Base-by-base conservation (phyloP, 2,113 vertebrate species). In the Alouatta palliata region DNA sequence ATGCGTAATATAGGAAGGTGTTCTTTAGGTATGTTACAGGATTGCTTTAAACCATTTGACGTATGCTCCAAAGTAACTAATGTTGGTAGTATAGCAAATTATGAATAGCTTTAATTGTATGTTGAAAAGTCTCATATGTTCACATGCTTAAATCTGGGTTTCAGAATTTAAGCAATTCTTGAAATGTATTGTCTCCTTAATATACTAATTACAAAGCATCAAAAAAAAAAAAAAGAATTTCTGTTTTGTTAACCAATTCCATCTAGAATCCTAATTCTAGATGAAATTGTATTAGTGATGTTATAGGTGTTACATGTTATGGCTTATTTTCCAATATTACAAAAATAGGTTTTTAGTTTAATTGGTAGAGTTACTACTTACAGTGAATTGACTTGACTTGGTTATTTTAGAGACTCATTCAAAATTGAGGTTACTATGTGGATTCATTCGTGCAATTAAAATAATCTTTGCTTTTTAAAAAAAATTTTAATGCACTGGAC, bases 401-500 rank as follows among this genome's bases (percentile, higher is more conserved):
- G 23, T 89, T 32, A n/a, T 80, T 94, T 97, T 88, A 64, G 77
- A 87, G 25, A 94, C 75, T 71, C 37, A 66, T 35, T 91, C 9
- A 64, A n/a, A 84, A 5, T 84, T 79, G 52, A 94, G 10, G 40
- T 45, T 76, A 37, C 49, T 58, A 45, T 49, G 32, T 12, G 35
- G 16, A 25, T 76, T 43, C 32, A 61, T 43, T 35, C 3, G 37
- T 75, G n/a, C 43, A 11, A 89, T 54, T 49, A 54, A 40, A 52
- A 87, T 54, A 47, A 70, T 87, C 54, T 54, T 37, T 4, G n/a
- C 32, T 68, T 35, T 68, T 30, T n/a, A 7, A 68, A 68, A 7
- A 35, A 17, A 17, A 19, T 8, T n/a, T n/a, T 68, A 68, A 68
- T 32, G 16, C 3, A n/a, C 32, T 19, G 32, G 32, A n/a, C 66